Evolutionary conservation across 1,140 invertebrate genomes (phyloP).

Genomic region (Dendrolimus punctatus): DNA sequence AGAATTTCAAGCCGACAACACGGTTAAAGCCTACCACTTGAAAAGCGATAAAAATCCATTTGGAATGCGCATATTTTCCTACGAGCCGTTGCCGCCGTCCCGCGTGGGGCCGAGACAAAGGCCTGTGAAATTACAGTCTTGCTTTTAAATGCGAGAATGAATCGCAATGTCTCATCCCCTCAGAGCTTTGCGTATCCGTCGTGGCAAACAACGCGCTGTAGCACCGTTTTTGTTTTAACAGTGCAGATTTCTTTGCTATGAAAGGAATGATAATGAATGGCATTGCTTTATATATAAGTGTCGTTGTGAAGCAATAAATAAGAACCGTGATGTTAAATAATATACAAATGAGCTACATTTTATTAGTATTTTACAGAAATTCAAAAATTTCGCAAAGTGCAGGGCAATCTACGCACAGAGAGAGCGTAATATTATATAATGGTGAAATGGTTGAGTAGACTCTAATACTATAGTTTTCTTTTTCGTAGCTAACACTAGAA

Average conservation of each 20-base stretch:
- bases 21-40: conserved; percentile 55
- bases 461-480: too few species aligned
- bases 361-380: too few species aligned
- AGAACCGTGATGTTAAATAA: too few species aligned
- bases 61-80: conserved; percentile 64
- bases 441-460: too few species aligned
- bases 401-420: too few species aligned
- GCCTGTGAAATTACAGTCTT: conserved; percentile 64
- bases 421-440: too few species aligned
- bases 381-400: too few species aligned
- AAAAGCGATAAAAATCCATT: conserved; percentile 61
- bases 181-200: conserved; percentile 54
- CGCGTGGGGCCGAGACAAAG: conserved; percentile 51
- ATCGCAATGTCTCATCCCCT: conserved; percentile 62
- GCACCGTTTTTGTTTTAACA: conserved; percentile 15
- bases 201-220: conserved; percentile 16
- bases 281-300: too few species aligned
- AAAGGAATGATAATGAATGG: too few species aligned
- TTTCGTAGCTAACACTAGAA: too few species aligned
- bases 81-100: conserved; percentile 30
- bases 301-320: too few species aligned
- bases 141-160: conserved; percentile 68
- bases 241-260: conserved; percentile 8
- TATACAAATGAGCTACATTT: too few species aligned
- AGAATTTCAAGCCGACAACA: conserved; percentile 16